These are phyloP conservation scores for Cynoglossus semilaevis DNA, from an alignment of 2,113 vertebrate genomes.

Conservation along the genomic window DNA sequence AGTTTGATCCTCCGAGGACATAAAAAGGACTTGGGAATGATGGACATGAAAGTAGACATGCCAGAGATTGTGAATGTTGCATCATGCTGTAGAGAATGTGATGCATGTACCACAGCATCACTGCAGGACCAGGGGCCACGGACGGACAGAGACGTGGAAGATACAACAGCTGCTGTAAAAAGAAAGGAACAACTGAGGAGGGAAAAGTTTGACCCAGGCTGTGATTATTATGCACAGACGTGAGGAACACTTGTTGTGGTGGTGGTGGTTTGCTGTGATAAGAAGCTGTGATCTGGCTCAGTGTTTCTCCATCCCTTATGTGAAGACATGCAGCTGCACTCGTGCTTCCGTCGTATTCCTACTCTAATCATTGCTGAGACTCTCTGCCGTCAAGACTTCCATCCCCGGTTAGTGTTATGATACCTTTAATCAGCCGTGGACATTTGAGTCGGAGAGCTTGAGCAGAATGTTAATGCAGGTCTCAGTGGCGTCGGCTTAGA, in stretches of 20 bases:
- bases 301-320: constrained; percentile 13
- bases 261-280: background rate
- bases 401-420: constrained; percentile 19
- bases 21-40: constrained; percentile 53
- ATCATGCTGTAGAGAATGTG: constrained; percentile 28
- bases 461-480: constrained; percentile 23
- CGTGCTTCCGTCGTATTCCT: constrained; percentile 5
- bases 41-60: constrained; percentile 54
- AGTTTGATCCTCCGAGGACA: constrained; percentile 44
- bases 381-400: constrained; percentile 16
- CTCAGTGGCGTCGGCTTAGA: constrained; percentile 7
- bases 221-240: no score
- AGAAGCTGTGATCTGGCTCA: constrained; percentile 1
- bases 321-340: constrained; percentile 1
- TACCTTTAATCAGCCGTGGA: constrained; percentile 43
- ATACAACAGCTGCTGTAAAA: background rate
- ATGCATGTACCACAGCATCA: constrained; percentile 5
- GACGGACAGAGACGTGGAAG: background rate
- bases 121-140: background rate
- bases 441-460: constrained; percentile 24
- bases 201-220: no score
- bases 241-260: no score
- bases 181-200: no score
- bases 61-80: constrained; percentile 37
- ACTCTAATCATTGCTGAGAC: constrained; percentile 23